A percentile compares a stretch with the other conserved stretches of the same genome.
These are phyloP conservation scores for Periplaneta americana DNA, from an alignment of 1,140 invertebrate genomes.

Conservation along the genomic window DNA sequence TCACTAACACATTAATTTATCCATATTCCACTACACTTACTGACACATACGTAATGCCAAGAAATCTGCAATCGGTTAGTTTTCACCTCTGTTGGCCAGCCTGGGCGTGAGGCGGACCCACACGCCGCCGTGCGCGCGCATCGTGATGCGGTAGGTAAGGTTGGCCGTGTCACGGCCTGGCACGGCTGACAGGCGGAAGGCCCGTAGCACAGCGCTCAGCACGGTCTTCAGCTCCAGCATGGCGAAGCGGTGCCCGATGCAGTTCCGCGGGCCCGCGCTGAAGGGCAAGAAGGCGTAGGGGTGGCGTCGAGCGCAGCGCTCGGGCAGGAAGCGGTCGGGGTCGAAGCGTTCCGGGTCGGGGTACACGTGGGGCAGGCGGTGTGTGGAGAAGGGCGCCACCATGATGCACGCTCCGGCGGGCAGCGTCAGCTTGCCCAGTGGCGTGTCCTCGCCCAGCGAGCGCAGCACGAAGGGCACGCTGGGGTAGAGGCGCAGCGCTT, in stretches of 20 bases:
- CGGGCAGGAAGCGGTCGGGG: conserved; percentile 61
- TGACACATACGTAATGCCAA: no score
- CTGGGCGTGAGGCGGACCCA: conserved; percentile 40
- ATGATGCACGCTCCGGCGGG: conserved; percentile 39
- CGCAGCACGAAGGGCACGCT: conserved; percentile 60
- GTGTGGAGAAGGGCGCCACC: conserved; percentile 51
- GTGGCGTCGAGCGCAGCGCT: conserved; percentile 46
- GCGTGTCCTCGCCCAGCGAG: conserved; percentile 48
- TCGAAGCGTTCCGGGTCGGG: conserved; percentile 65
- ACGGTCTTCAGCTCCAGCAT: conserved; percentile 65
- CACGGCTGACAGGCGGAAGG: conserved; percentile 43
- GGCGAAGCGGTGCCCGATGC: conserved; percentile 67
- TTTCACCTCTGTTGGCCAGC: no score
- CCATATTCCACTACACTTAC: no score
- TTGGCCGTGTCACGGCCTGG: conserved; percentile 42
- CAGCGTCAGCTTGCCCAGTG: conserved; percentile 34
- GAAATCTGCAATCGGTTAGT: no score
- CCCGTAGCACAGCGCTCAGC: conserved; percentile 54
- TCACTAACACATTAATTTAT: no score
- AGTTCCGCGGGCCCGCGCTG: conserved; percentile 61
- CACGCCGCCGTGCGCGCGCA: conserved; percentile 47
- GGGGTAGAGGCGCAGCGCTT: conserved; percentile 57
- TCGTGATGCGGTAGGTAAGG: conserved; percentile 45
- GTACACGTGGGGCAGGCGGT: conserved; percentile 56
- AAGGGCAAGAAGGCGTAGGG: conserved; percentile 64